Conservation (phyloP, 2,797 vertebrate genomes). For the Lateolabrax maculatus region DNA sequence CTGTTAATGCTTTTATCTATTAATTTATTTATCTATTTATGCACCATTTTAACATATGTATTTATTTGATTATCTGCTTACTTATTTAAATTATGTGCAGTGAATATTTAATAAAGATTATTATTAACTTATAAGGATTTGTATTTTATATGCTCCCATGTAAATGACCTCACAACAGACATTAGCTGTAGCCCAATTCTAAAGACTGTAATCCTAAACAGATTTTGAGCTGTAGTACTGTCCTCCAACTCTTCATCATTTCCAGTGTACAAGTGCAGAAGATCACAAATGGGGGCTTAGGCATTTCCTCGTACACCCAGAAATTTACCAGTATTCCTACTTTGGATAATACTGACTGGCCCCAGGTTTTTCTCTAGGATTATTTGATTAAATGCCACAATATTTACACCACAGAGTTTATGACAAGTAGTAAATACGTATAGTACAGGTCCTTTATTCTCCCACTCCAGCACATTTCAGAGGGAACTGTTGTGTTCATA, state of each 20-base stretch:
- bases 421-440: background rate
- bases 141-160: conserved; percentile 11
- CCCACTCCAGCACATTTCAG: background rate
- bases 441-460: background rate
- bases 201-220: background rate
- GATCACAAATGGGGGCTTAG: background rate
- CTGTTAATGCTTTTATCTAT: conserved; percentile 32
- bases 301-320: background rate
- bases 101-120: too few species aligned
- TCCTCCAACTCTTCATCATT: background rate
- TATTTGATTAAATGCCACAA: background rate
- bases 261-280: background rate
- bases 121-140: background rate
- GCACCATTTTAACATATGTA: background rate
- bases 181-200: background rate
- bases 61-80: conserved; percentile 35
- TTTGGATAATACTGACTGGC: background rate
- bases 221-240: background rate
- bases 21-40: conserved; percentile 63
- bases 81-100: conserved; percentile 29
- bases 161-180: background rate
- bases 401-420: too few species aligned
- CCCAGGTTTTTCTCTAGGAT: background rate
- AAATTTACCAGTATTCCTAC: background rate
- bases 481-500: background rate